phyloP scores from a whole-genome alignment of 2,888 invertebrate genomes.

The Kuschelorhynchus macadamiae region DNA sequence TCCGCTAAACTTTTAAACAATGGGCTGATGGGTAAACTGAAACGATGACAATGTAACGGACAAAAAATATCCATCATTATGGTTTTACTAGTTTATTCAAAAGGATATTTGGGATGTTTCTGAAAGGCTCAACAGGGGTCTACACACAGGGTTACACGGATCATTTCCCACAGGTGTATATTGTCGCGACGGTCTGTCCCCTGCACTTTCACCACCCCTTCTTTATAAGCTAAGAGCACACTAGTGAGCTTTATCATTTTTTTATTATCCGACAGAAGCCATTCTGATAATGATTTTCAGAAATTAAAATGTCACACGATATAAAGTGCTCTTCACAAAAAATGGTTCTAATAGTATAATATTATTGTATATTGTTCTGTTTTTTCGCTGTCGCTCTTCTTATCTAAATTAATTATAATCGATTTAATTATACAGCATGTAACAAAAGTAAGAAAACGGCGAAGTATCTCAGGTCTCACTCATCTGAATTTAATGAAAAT shows the following conservation, averaged over 20 bases:
- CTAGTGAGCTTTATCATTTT: conserved; percentile 17
- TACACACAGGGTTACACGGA: conserved; percentile 64
- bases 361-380: too few relatives aligned
- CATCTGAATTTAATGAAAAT: too few relatives aligned
- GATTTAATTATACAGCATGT: too few relatives aligned
- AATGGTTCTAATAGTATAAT: too few relatives aligned
- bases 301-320: too few relatives aligned
- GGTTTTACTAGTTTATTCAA: conserved; percentile 50
- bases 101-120: conserved; percentile 57
- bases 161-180: conserved; percentile 67
- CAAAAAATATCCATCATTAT: conserved; percentile 50
- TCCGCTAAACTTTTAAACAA: conserved; percentile 52
- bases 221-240: conserved; percentile 26
- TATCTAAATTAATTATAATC: too few relatives aligned
- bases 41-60: conserved; percentile 49
- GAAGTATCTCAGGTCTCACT: too few relatives aligned
- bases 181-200: conserved; percentile 54
- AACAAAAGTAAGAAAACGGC: too few relatives aligned
- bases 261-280: conserved; percentile 17
- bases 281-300: conserved; percentile 9
- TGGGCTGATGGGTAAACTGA: conserved; percentile 46
- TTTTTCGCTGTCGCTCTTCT: too few relatives aligned
- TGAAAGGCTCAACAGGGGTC: conserved; percentile 64
- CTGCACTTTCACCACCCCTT: conserved; percentile 49
- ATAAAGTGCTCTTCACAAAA: too few relatives aligned